Percentiles rank a stretch among this genome's conserved stretches.
Conservation (phyloP, 2,113 vertebrate species). For the Muntiacus muntjak region DNA sequence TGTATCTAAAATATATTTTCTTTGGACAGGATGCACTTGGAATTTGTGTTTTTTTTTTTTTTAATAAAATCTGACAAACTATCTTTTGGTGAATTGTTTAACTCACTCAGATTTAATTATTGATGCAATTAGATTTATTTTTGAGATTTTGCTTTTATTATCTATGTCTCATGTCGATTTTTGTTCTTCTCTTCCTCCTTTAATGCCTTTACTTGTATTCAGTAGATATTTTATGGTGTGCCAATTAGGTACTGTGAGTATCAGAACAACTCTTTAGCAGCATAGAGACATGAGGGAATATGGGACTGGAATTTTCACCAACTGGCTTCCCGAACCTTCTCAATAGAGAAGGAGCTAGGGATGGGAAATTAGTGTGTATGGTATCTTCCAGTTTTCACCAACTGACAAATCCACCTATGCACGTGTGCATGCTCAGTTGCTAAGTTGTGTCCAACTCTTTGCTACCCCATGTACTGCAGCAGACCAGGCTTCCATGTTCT, state of each 20-base stretch:
- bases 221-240: not conserved
- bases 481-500: not conserved
- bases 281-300: not conserved
- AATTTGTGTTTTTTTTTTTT: not conserved
- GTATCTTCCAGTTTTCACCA: not conserved
- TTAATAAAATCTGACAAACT: not conserved
- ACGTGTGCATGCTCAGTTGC: not conserved
- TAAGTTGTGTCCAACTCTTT: not conserved
- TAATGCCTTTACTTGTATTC: not conserved
- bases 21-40: not conserved
- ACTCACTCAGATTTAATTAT: not conserved
- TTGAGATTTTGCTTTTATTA: not conserved
- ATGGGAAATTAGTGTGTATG: not conserved
- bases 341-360: not conserved
- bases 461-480: not conserved
- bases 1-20: not conserved
- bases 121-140: not conserved
- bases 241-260: not conserved
- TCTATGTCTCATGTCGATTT: not conserved
- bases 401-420: not conserved
- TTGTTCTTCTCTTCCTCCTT: not conserved
- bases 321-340: not conserved
- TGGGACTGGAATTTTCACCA: not conserved
- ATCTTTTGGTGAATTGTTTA: not conserved
- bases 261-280: not conserved